These are phyloP conservation scores for Drosophila pallidifrons DNA, from an alignment of 1,140 invertebrate species.

Conservation along the genomic window DNA sequence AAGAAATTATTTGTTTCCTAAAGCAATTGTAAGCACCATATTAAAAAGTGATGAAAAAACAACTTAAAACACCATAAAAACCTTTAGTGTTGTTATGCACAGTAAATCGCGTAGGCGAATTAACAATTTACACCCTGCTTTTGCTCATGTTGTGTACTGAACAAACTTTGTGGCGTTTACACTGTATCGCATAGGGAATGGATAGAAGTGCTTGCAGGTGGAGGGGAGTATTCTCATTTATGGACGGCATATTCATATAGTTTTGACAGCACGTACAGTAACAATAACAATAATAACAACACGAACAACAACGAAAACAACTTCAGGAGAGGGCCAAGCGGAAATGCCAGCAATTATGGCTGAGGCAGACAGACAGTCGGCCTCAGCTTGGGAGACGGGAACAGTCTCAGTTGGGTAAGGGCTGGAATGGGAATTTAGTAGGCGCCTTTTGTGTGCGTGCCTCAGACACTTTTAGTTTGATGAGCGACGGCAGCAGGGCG, in stretches of 20 bases:
- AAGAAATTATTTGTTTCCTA: neutral
- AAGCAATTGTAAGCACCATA: conserved; percentile 36
- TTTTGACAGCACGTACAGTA: conserved; percentile 57
- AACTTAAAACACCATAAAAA: conserved; percentile 19
- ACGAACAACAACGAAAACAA: conserved; percentile 6
- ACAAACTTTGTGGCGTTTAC: conserved; percentile 24
- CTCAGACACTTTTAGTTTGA: conserved; percentile 52
- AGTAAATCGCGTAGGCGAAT: conserved; percentile 12
- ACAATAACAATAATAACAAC: conserved; percentile 30
- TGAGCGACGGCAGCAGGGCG: conserved; percentile 59
- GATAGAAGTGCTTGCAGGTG: neutral
- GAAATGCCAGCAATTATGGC: conserved; percentile 47
- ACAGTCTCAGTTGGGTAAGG: neutral
- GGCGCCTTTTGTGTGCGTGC: conserved; percentile 48
- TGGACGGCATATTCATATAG: conserved; percentile 59
- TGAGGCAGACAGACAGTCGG: conserved; percentile 39
- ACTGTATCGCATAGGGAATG: conserved; percentile 2
- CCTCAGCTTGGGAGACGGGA: neutral
- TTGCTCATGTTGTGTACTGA: conserved; percentile 10
- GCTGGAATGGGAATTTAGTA: neutral
- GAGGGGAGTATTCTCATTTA: conserved; percentile 27
- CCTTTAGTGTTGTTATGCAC: neutral
- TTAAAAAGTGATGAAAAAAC: conserved; percentile 27
- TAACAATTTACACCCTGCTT: conserved; percentile 31
- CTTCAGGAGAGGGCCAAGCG: neutral